Evolutionary conservation across 2,888 invertebrate genomes (phyloP), one percentile per base, ranked within the genome.

Genomic region (Cerceris rybyensis): DNA sequence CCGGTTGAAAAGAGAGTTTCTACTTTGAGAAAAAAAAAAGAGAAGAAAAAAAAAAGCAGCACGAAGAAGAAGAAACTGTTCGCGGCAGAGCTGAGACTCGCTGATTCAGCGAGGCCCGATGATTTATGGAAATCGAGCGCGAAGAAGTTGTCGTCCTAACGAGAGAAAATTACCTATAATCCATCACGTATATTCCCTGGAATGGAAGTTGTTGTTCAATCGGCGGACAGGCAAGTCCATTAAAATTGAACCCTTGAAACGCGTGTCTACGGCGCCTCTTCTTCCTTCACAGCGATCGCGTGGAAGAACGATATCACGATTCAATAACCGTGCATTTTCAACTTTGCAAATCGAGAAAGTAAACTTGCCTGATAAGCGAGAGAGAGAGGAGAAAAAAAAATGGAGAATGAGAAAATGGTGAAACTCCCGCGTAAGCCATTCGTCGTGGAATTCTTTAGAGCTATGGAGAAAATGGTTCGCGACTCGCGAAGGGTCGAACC

Each of bases 131-230:
- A 69, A 79, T 57, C 71, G 68, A 46, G 41, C 49, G 17, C 57
- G 67, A 59, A 50, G 46, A 74, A 72, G 69, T 70, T 58, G 70
- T 78, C 61, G 69, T 65, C 57, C 60, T 68, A 71, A 76, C 50
- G 60, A 60, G 46, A 69, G 71, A 66, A 76, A 82, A 82, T 82
- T 66, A 69, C 59, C 69, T 67, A 49, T 66, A 83, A 82, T 82
- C 73, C 65, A 43, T 1, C 42, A 28, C 16, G 43, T 9, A 55
- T 54, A 54, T 54, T 63, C 66, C 50, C 9, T n/a, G 13, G 50
- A 59, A 58, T 42, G 13, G 41, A 14, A 55, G 72, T 73, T 74
- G 66, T 59, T 64, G 65, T 14, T 14, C 71, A 14, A 66, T 54
- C 52, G n/a, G 42, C 7, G 6, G 7, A 57, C 6, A 69, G 42